Base-by-base conservation (phyloP, 2,888 invertebrate genomes). In the Caenorhabditis imperialis region DNA sequence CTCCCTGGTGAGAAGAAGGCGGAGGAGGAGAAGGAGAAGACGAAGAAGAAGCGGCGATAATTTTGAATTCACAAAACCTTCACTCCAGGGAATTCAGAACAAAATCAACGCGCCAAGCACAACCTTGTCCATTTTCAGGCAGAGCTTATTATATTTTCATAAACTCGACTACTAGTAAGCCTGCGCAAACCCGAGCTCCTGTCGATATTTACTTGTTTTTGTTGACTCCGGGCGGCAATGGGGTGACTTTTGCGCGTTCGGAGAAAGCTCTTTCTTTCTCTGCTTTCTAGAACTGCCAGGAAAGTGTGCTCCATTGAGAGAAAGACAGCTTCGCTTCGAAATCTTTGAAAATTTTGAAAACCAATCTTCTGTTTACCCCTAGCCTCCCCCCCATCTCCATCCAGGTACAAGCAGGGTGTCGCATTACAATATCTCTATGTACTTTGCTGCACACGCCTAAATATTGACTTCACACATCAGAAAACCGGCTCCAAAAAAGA, bases 151-250 rank as follows among this genome's bases (percentile, higher is more conserved):
- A 8, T 37, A 37, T 37, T 37, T n/a, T 16, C n/a, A 37, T 16
- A n/a, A 12, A 33, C 33, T 33, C 7, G 35, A 38, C 47, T 58
- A 7, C 45, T 23, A 25, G 47, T 54, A 10, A 33, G 33, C 20
- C 57, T 50, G 65, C 50, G 55, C 57, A 57, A 55, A 55, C 48
- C 55, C 33, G 35, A 55, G 48, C 55, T 33, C 27, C 47, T 55
- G 33, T 40, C 65, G 57, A 65, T 65, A 65, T 65, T 65, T 50
- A 57, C 57, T 67, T 67, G 67, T 67, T 67, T 67, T 67, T 67
- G 57, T 67, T 67, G 57, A 57, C n/a, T n/a, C n/a, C n/a, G n/a
- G n/a, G n/a, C n/a, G n/a, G n/a, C n/a, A n/a, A n/a, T n/a, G n/a
- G n/a, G n/a, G n/a, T n/a, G n/a, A n/a, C n/a, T n/a, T n/a, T n/a